Evolutionary conservation across 2,113 vertebrate species (phyloP), one percentile per base, ranked within the genome.

Genomic region (Elaphurus davidianus): DNA sequence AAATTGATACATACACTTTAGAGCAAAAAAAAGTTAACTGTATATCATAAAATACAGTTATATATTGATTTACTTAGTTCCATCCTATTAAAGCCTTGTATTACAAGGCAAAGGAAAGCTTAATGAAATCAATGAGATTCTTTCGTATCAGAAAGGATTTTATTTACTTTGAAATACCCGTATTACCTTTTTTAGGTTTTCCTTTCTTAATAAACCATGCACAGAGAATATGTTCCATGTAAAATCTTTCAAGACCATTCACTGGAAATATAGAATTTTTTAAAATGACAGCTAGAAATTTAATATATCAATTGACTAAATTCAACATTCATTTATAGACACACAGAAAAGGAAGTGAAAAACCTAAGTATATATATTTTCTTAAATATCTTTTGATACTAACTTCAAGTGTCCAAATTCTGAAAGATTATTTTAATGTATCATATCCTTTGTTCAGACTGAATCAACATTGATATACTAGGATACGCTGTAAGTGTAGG

Each of bases 71-170:
- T 86, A 88, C 93, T 98, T 54, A 92, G 54, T 94, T 98, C 89
- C 93, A 86, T n/a, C 54, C 64, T 2, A 0, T 88, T 84, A 82
- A 79, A 97, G 57, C 96, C 91, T 95, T 89, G 90, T 90, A 95
- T 93, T 96, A n/a, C 96, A 98, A 98, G 98, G 98, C 98, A 98
- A 96, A 98, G 82, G 82, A 98, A 98, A 98, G 87, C 52, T 33
- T 79, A 82, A 98, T 79, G 98, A 98, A 97, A 97, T 97, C 45
- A 97, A 90, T 47, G 87, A 43, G 17, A 40, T 57, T 7, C 36
- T 89, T 98, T 98, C 67, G 45, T 8, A 98, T 87, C 96, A 94
- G 96, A 97, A 94, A 89, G 0, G 87, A 97, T 62, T 95, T 98
- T 85, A 96, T 84, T 96, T 97, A 98, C 79, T 97, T 89, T 95